Base-by-base conservation (phyloP, 1,140 invertebrate species). In the Zophobas atratus region DNA sequence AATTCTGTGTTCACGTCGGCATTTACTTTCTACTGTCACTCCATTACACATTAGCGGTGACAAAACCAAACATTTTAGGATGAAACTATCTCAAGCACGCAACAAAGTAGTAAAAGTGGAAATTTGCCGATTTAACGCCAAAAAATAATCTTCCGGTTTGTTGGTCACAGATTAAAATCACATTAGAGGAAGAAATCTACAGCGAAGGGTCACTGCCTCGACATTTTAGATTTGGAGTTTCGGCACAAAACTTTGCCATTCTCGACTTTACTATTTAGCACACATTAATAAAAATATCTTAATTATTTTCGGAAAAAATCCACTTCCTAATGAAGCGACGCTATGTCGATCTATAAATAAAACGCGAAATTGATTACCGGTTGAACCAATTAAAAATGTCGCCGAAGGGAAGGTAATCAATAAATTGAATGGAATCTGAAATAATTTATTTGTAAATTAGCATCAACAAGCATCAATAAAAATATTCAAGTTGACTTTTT, bases 391-490 rank as follows among this genome's bases (percentile, higher is more conserved):
- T 67, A 67, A 67, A 67, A 67, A 8, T 38, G 8, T 48, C 39
- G 60, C 60, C 39, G 38, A 67, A 43, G 8, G 60, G 36, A 67
- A 43, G 38, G 60, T 67, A 39, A 2, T 3, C 57, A 63, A 51
- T 51, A 51, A 51, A 20, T 60, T 8, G 56, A 34, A 33, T 33
- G 34, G 57, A 63, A 63, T 63, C 32, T 63, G 36, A 63, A 63
- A 63, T 63, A 63, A 63, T 63, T 63, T 63, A 63, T 63, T 63
- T 63, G 39, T 63, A 63, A 63, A 63, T 63, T 63, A 39, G 57
- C 57, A 60, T 60, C 56, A 60, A 60, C 56, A 60, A 60, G 34
- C 57, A 46, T 46, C 43, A 46, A 46, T 46, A 46, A 46, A 46
- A 46, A 46, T 46, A 46, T 56, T 1, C 2, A 33, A 20, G 55